Conservation (phyloP, 2,888 invertebrate species). For the Plagodis pulveraria region DNA sequence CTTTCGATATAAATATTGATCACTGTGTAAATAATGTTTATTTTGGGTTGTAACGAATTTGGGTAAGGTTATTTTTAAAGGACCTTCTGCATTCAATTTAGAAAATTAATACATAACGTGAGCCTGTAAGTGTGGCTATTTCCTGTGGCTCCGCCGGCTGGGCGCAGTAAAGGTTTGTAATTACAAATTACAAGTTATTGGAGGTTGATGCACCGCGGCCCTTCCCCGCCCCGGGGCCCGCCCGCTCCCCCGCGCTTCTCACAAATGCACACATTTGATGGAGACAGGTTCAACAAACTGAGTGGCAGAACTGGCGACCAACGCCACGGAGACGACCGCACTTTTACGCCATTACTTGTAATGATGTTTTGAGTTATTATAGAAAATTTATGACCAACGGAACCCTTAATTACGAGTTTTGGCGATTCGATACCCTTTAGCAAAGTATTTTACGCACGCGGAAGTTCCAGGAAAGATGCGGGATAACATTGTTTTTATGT, state of each 20-base stretch:
- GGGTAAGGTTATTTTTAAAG: slow-evolving; percentile 5
- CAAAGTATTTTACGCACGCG: slow-evolving; percentile 40
- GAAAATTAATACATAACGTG: slow-evolving; percentile 65
- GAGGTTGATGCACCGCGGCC: slow-evolving; percentile 78
- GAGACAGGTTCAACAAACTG: slow-evolving; percentile 80
- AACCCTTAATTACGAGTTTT: slow-evolving; percentile 57
- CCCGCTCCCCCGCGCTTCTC: slow-evolving; percentile 54
- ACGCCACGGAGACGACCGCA: slow-evolving; percentile 59
- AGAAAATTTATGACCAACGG: slow-evolving; percentile 57
- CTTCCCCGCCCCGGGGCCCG: slow-evolving; percentile 46
- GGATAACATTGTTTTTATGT: slow-evolving; percentile 45
- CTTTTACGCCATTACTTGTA: slow-evolving; percentile 71
- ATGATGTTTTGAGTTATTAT: slow-evolving; percentile 71
- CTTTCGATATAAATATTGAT: too few relatives aligned
- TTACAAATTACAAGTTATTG: slow-evolving; percentile 81
- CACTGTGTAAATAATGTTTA: too few relatives aligned
- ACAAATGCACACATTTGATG: slow-evolving; percentile 73
- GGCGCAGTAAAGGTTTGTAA: slow-evolving; percentile 79
- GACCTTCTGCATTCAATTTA: slow-evolving; percentile 52
- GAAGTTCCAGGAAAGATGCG: slow-evolving; percentile 51
- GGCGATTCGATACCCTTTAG: slow-evolving; percentile 52
- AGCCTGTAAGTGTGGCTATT: slow-evolving; percentile 70
- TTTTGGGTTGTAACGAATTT: background rate
- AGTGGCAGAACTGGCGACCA: slow-evolving; percentile 50
- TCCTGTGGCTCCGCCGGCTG: slow-evolving; percentile 70